phyloP scores from a whole-genome alignment of 2,113 vertebrate genomes.

The Eulacestoma nigropectus region DNA sequence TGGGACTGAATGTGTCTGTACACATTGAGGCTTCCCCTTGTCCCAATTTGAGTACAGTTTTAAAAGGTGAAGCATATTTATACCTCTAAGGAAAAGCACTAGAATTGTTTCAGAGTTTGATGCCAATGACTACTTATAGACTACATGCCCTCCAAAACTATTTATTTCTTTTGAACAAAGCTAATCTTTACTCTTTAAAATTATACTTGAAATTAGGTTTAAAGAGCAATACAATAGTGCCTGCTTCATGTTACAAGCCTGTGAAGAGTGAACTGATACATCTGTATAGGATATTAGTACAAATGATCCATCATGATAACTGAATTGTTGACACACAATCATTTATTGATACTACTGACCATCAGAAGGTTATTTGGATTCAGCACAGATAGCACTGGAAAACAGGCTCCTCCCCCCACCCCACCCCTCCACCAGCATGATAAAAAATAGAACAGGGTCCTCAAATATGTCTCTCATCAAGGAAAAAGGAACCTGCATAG shows the following conservation, averaged over 20 bases:
- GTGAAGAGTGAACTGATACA: neutral
- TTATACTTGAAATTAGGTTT: neutral
- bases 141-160: neutral
- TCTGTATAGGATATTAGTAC: neutral
- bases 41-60: neutral
- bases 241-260: neutral
- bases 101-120: neutral
- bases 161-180: neutral
- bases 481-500: neutral
- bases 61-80: neutral
- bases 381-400: neutral
- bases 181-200: neutral
- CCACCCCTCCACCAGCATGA: neutral
- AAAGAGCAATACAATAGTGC: neutral
- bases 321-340: neutral
- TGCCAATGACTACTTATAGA: neutral
- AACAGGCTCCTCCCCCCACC: neutral
- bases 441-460: neutral
- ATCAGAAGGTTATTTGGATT: neutral
- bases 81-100: neutral
- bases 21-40: neutral
- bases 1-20: neutral
- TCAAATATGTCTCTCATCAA: neutral
- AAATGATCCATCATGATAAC: neutral
- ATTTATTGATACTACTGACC: neutral